Conservation (phyloP, 1,140 invertebrate genomes). For the Epicauta chinensis region DNA sequence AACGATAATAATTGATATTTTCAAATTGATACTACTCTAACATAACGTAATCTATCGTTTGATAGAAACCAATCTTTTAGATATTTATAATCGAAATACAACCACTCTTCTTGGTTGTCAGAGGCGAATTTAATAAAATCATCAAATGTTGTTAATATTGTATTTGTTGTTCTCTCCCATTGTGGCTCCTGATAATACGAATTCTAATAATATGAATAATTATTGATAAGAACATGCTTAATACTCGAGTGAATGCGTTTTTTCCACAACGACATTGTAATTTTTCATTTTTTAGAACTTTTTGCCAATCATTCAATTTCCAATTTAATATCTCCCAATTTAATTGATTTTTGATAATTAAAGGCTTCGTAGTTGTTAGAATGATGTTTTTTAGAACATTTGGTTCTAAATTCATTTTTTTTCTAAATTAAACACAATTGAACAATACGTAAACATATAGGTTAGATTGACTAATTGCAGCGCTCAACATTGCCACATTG, state of each 20-base stretch:
- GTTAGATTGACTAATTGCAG: too few relatives aligned
- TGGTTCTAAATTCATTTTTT: too few relatives aligned
- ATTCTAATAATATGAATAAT: conserved; percentile 19
- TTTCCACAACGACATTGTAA: conserved; percentile 47
- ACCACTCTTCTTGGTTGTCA: conserved; percentile 50
- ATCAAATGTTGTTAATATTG: conserved; percentile 51
- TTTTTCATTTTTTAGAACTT: conserved; percentile 39
- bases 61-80: conserved; percentile 61
- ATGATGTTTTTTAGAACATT: conserved; percentile 13
- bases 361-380: conserved; percentile 26
- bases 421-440: too few relatives aligned
- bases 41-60: conserved; percentile 54
- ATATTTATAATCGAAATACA: conserved; percentile 84
- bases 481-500: too few relatives aligned
- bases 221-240: conserved; percentile 11
- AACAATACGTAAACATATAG: too few relatives aligned
- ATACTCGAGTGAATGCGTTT: conserved; percentile 42
- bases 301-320: conserved; percentile 42
- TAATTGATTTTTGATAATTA: conserved; percentile 28
- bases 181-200: conserved; percentile 59
- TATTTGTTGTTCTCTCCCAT: conserved; percentile 64
- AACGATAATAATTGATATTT: conserved; percentile 46
- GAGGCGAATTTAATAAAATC: conserved; percentile 52
- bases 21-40: conserved; percentile 45
- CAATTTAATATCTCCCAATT: conserved; percentile 46